phyloP scores from a whole-genome alignment of 1,140 invertebrate species.

The Drosophila miranda region DNA sequence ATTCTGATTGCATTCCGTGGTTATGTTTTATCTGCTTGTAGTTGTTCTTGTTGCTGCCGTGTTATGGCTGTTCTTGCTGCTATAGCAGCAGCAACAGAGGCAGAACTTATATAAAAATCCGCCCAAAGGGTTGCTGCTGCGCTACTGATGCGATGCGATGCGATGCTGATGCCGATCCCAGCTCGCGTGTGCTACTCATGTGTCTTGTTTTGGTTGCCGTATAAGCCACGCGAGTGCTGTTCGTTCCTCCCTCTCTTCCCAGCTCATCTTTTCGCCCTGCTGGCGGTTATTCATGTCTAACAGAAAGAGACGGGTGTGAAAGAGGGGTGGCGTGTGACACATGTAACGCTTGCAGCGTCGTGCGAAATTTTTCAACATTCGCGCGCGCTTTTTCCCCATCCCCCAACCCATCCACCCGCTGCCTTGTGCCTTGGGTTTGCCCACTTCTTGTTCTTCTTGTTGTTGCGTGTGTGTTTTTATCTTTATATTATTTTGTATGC shows the following conservation, averaged over 20 bases:
- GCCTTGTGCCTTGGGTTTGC: conserved; percentile 1
- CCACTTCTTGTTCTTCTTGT: background rate
- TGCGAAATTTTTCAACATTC: conserved; percentile 40
- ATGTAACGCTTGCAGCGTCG: conserved; percentile 51
- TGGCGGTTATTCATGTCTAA: conserved; percentile 22
- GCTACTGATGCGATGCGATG: no score
- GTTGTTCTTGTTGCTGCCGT: no score
- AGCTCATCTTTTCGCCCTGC: conserved; percentile 10
- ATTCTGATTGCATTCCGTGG: conserved; percentile 30
- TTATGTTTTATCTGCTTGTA: background rate
- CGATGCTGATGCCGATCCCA: conserved; percentile 7
- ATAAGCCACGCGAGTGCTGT: conserved; percentile 7
- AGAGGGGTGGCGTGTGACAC: conserved; percentile 24
- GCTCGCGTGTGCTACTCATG: conserved; percentile 7
- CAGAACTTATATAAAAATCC: conserved; percentile 28
- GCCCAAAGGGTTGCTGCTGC: background rate
- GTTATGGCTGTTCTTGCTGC: background rate
- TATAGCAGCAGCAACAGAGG: background rate
- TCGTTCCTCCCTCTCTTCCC: conserved; percentile 3
- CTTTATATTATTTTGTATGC: conserved; percentile 11
- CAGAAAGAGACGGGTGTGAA: no score
- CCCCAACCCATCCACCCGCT: background rate
- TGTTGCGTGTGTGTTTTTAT: conserved; percentile 1
- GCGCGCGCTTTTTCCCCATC: conserved; percentile 21
- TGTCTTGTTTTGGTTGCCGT: conserved; percentile 19